These are phyloP conservation scores for Scylla paramamosain DNA, from an alignment of 1,140 invertebrate genomes.

Conservation along the genomic window DNA sequence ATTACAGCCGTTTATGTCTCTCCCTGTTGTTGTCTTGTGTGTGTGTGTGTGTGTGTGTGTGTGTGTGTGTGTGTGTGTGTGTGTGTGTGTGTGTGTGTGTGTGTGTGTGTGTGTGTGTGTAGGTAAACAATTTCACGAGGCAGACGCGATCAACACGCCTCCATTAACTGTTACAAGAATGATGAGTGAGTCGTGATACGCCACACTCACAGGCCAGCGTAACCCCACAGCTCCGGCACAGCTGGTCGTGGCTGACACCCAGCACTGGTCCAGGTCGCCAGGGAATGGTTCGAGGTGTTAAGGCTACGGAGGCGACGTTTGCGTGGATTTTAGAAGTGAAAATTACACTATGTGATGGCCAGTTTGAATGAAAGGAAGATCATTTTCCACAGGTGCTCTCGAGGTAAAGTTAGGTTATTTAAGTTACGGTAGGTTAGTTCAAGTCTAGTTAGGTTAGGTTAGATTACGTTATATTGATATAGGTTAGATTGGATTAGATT, in stretches of 20 bases:
- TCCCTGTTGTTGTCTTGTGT: background rate
- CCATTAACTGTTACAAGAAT: background rate
- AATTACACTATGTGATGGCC: no score
- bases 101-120: background rate
- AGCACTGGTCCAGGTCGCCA: no score
- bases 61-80: background rate
- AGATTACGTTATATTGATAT: no score
- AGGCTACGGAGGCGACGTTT: background rate
- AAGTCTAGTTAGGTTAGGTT: no score
- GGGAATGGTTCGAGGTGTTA: background rate
- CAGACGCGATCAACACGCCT: constrained; percentile 8
- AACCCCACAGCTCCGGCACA: no score
- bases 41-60: background rate
- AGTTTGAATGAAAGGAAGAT: no score
- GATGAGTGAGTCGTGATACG: background rate
- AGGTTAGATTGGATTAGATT: no score
- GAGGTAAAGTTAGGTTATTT: no score
- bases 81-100: background rate
- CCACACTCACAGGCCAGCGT: no score
- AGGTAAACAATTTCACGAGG: background rate
- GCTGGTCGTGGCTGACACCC: no score
- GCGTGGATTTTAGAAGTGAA: background rate
- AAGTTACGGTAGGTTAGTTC: no score
- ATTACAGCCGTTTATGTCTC: background rate
- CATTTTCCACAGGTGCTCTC: no score